Percentiles rank a stretch among this genome's conserved stretches.
Conservation (phyloP, 2,888 invertebrate species). For the Nysson spinosus region DNA sequence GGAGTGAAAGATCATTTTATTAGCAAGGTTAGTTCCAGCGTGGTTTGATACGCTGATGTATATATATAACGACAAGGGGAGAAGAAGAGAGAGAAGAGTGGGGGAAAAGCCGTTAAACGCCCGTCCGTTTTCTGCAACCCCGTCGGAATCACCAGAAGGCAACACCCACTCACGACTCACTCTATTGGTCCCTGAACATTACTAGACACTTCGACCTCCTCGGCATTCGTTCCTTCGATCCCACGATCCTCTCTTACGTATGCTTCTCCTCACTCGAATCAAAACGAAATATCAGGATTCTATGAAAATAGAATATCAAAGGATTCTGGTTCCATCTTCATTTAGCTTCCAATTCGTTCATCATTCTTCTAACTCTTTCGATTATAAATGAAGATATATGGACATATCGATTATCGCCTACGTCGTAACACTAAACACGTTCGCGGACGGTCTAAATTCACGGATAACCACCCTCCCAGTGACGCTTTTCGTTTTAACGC, state of each 20-base stretch:
- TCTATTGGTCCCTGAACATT: slow-evolving; percentile 49
- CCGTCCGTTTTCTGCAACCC: slow-evolving; percentile 39
- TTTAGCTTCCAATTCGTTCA: too few relatives aligned
- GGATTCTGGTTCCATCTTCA: too few relatives aligned
- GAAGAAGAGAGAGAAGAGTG: slow-evolving; percentile 8
- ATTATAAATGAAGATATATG: too few relatives aligned
- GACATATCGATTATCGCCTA: too few relatives aligned
- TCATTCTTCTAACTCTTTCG: too few relatives aligned
- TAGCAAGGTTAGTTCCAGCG: slow-evolving; percentile 8
- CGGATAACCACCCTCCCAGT: too few relatives aligned
- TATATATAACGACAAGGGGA: background rate
- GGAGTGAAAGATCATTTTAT: slow-evolving; percentile 15
- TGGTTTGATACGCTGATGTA: slow-evolving; percentile 3
- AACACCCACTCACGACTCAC: slow-evolving; percentile 69
- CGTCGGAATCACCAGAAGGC: slow-evolving; percentile 47
- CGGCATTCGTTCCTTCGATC: slow-evolving; percentile 59
- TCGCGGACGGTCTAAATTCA: too few relatives aligned
- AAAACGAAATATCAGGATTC: background rate
- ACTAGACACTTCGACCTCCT: slow-evolving; percentile 58
- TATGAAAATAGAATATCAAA: too few relatives aligned
- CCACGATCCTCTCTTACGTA: slow-evolving; percentile 62
- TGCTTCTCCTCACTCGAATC: background rate
- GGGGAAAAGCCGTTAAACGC: too few relatives aligned
- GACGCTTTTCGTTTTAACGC: too few relatives aligned
- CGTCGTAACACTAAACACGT: too few relatives aligned